These are phyloP conservation scores for Remorina albescens DNA, from an alignment of 2,797 vertebrate genomes.

Conservation along the genomic window DNA sequence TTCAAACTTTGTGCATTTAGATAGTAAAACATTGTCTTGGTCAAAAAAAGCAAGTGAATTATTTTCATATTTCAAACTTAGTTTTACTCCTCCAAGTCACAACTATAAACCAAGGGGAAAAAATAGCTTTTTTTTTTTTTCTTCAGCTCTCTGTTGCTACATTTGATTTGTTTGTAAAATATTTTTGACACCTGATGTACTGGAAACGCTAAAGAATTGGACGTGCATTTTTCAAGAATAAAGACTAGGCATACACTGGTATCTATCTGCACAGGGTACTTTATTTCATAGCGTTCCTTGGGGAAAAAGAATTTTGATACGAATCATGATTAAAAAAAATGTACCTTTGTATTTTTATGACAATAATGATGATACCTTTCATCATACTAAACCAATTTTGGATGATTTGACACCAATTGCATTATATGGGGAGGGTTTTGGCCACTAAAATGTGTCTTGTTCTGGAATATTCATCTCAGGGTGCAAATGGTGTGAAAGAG, in stretches of 20 bases:
- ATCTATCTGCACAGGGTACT: conserved; percentile 89
- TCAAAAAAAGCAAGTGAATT: conserved; percentile 89
- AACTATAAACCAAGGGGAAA: conserved; percentile 69
- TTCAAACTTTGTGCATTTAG: conserved; percentile 91
- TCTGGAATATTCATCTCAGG: conserved; percentile 87
- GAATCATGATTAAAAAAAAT: conserved; percentile 73
- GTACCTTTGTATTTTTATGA: conserved; percentile 89
- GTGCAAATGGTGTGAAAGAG: conserved; percentile 84
- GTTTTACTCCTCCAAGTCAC: conserved; percentile 87
- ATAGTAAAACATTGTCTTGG: conserved; percentile 92
- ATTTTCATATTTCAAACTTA: conserved; percentile 80
- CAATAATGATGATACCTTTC: conserved; percentile 77
- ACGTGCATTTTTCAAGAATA: conserved; percentile 82
- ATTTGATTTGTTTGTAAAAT: conserved; percentile 90
- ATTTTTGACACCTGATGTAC: conserved; percentile 87
- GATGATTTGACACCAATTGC: conserved; percentile 80
- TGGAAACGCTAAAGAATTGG: conserved; percentile 84
- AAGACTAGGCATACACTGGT: conserved; percentile 83
- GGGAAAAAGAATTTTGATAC: conserved; percentile 85
- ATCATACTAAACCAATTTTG: conserved; percentile 79
- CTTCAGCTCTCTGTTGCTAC: conserved; percentile 87
- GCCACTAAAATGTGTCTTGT: conserved; percentile 80
- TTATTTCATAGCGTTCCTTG: conserved; percentile 84
- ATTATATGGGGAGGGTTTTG: conserved; percentile 68
- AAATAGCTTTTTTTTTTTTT: conserved; percentile 82